These are phyloP conservation scores for Leucopsar rothschildi DNA, from an alignment of 2,113 vertebrate genomes.

Conservation along the genomic window DNA sequence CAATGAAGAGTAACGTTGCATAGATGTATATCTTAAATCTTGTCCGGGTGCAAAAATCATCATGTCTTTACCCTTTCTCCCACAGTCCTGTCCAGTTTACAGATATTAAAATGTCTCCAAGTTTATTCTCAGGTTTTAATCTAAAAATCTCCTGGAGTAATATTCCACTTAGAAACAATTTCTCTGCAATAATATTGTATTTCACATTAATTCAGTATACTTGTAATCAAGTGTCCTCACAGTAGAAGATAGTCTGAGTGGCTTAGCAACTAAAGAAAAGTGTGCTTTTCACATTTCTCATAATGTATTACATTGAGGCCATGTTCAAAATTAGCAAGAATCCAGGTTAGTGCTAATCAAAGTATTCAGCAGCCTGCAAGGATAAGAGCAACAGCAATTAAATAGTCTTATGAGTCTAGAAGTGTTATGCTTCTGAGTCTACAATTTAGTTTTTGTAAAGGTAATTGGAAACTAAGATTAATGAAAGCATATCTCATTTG, in stretches of 20 bases:
- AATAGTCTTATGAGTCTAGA: background rate
- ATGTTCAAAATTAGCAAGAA: background rate
- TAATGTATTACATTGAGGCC: background rate
- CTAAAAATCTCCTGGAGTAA: background rate
- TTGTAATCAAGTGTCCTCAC: background rate
- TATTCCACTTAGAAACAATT: background rate
- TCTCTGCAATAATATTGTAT: background rate
- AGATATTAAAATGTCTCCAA: background rate
- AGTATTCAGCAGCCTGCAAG: background rate
- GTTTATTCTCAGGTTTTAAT: background rate
- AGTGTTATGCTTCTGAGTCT: background rate
- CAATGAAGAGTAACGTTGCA: rapidly evolving
- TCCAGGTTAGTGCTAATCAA: background rate
- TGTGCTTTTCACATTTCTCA: background rate
- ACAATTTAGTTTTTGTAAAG: background rate
- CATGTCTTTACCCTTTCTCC: background rate
- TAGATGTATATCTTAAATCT: background rate
- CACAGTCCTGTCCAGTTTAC: background rate
- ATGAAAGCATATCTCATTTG: background rate
- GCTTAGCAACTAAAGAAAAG: background rate
- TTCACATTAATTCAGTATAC: background rate
- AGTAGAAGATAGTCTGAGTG: background rate
- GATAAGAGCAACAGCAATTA: background rate
- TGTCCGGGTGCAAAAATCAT: background rate
- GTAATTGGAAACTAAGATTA: background rate